Evolutionary conservation across 2,113 vertebrate genomes (phyloP).

Genomic region (Haemorhous mexicanus): DNA sequence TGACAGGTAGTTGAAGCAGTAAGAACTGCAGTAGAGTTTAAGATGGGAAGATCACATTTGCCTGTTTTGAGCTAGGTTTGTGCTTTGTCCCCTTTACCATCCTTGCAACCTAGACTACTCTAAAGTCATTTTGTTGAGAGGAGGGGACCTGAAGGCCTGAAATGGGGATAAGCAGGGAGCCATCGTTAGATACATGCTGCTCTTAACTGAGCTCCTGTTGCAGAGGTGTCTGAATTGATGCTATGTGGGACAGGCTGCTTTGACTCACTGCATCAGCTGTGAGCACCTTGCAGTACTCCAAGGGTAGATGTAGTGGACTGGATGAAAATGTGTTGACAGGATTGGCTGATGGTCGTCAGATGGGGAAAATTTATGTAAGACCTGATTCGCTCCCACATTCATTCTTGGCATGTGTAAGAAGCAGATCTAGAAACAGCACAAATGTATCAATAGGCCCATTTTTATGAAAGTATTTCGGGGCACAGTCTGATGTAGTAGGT

Average conservation of each 20-base stretch:
- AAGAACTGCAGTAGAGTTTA: not conserved
- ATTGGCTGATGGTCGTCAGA: not conserved
- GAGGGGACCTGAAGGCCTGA: not conserved
- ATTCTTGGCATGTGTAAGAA: not conserved
- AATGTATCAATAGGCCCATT: not conserved
- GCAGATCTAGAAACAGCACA: not conserved
- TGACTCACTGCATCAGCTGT: not conserved
- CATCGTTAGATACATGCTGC: not conserved
- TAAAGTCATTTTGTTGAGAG: not conserved
- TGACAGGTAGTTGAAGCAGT: not conserved
- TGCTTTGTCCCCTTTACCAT: not conserved
- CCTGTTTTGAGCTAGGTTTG: not conserved
- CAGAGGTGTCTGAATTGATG: not conserved
- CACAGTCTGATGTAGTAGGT: not conserved
- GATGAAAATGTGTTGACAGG: not conserved
- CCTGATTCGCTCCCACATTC: accelerated
- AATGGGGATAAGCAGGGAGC: not conserved
- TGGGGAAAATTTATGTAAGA: not conserved
- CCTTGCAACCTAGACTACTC: not conserved
- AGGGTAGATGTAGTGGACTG: not conserved
- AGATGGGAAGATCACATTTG: not conserved
- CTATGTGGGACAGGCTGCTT: not conserved
- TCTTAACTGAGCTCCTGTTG: not conserved
- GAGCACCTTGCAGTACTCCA: accelerated
- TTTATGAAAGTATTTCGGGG: not conserved